A percentile compares a stretch with the other conserved stretches of the same genome.
These are phyloP conservation scores for Ormyrus pomaceus DNA, from an alignment of 2,888 invertebrate species.

Conservation along the genomic window DNA sequence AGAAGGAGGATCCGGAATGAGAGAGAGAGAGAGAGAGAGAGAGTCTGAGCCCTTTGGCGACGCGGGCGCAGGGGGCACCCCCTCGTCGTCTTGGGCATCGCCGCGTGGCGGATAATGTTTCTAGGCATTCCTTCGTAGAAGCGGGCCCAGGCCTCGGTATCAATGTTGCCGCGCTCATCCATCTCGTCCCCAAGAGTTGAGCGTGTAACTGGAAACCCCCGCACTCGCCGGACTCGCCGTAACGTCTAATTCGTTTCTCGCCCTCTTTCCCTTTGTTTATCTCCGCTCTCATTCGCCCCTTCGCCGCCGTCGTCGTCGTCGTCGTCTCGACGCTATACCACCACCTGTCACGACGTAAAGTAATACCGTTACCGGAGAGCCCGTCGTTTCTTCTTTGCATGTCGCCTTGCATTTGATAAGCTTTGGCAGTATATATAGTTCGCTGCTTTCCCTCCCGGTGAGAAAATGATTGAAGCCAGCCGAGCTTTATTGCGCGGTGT, in stretches of 20 bases:
- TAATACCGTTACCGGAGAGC: constrained; percentile 61
- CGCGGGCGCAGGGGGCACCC: constrained; percentile 15
- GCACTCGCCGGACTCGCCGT: constrained; percentile 60
- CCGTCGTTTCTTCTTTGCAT: constrained; percentile 1
- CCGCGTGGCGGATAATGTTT: constrained; percentile 60
- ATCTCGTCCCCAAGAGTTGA: constrained; percentile 64
- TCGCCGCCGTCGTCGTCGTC: constrained; percentile 26
- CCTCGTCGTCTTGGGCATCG: constrained; percentile 21
- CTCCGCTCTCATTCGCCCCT: constrained; percentile 44
- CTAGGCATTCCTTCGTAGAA: constrained; percentile 64
- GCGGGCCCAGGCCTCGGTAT: constrained; percentile 61
- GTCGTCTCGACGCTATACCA: not conserved
- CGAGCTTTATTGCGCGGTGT: too few relatives aligned
- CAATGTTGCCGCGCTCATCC: constrained; percentile 64
- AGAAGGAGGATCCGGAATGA: too few relatives aligned
- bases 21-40: too few relatives aligned
- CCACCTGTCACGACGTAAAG: constrained; percentile 63
- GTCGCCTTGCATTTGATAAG: constrained; percentile 44
- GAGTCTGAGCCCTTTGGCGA: not conserved
- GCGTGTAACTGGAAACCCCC: constrained; percentile 69
- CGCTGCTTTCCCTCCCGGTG: too few relatives aligned
- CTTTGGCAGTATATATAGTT: constrained; percentile 14
- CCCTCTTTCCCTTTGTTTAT: constrained; percentile 49
- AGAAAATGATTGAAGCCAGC: too few relatives aligned
- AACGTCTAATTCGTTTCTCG: constrained; percentile 69